These are phyloP conservation scores for Alligator sinensis DNA, from an alignment of 2,113 vertebrate species.

Conservation along the genomic window DNA sequence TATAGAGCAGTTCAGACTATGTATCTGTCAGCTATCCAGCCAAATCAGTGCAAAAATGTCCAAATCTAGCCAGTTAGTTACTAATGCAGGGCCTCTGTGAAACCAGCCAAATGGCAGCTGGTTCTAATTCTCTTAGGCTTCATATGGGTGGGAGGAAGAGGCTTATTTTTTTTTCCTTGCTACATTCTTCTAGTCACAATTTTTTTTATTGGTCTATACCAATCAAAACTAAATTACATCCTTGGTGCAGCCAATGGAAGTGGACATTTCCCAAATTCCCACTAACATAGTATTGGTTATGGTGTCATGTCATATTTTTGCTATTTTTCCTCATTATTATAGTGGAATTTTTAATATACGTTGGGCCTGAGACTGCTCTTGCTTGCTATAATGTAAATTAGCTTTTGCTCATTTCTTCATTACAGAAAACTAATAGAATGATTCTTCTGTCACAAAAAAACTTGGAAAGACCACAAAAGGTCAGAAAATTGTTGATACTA, in stretches of 20 bases:
- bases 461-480: too few species aligned
- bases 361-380: background rate
- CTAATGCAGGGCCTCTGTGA: background rate
- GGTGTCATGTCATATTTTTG: fast-evolving
- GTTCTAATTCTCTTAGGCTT: constrained; percentile 7
- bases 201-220: background rate
- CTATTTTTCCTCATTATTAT: background rate
- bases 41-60: background rate
- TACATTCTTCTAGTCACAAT: background rate
- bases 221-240: background rate
- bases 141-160: background rate
- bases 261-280: background rate
- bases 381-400: background rate
- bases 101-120: background rate
- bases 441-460: too few species aligned
- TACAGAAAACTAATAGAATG: too few species aligned
- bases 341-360: background rate
- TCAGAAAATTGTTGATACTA: too few species aligned
- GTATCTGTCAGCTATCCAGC: background rate
- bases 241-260: background rate
- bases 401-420: background rate
- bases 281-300: background rate
- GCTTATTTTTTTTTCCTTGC: background rate
- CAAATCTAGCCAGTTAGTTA: background rate
- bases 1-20: background rate